Evolutionary conservation across 2,797 vertebrate genomes (phyloP).

Genomic region (Neosilurus mollespiculum): DNA sequence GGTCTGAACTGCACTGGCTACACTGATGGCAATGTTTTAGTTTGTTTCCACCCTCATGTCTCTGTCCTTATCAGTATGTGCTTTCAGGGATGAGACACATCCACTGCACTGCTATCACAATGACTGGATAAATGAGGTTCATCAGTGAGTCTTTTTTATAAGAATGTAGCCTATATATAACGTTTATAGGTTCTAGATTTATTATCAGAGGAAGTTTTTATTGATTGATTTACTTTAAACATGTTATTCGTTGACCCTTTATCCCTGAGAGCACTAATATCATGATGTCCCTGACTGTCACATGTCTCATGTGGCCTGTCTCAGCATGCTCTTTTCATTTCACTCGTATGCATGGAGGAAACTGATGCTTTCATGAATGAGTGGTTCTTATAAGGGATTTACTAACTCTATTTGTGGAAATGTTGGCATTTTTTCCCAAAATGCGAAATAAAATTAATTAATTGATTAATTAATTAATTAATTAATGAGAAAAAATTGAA

Average conservation of each 20-base stretch:
- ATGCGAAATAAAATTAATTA: no score
- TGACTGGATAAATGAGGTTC: slow-evolving; percentile 18
- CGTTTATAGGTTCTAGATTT: not conserved
- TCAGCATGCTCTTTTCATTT: slow-evolving; percentile 48
- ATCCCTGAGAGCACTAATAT: slow-evolving; percentile 62
- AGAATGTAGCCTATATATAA: not conserved
- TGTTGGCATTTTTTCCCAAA: no score
- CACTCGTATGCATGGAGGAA: slow-evolving; percentile 15
- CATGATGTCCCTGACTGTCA: slow-evolving; percentile 53
- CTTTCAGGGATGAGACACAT: slow-evolving; percentile 64
- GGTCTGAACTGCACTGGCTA: slow-evolving; percentile 49
- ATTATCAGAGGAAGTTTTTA: not conserved
- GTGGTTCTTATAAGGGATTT: not conserved
- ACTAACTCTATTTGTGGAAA: no score
- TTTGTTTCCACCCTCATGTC: slow-evolving; percentile 39
- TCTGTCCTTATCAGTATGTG: slow-evolving; percentile 57
- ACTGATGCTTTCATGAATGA: slow-evolving; percentile 14
- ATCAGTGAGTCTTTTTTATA: not conserved
- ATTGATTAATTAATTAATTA: no score
- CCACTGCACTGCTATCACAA: slow-evolving; percentile 16
- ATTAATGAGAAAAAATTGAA: no score
- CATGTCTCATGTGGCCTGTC: slow-evolving; percentile 44
- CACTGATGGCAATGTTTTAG: slow-evolving; percentile 2
- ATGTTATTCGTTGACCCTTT: slow-evolving; percentile 26
- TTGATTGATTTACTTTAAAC: not conserved